A percentile compares a stretch with the other conserved stretches of the same genome.
phyloP scores from a whole-genome alignment of 2,113 vertebrate genomes.

The Falco punctatus region DNA sequence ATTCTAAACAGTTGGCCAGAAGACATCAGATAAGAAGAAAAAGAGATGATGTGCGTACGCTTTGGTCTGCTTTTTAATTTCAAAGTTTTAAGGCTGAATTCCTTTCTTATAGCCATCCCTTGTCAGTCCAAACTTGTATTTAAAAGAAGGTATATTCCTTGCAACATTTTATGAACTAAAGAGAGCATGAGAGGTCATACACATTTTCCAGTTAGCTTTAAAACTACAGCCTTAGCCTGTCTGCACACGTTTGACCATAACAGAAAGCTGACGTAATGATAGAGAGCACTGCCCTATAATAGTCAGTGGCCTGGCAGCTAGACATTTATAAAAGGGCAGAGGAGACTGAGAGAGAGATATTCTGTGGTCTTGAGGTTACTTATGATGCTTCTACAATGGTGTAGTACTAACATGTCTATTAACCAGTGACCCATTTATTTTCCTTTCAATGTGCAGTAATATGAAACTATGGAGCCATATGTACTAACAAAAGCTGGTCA shows the following conservation, averaged over 20 bases:
- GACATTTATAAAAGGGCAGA: neutral
- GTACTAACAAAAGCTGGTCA: neutral
- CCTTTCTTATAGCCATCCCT: neutral
- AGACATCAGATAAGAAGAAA: neutral
- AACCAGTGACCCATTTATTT: neutral
- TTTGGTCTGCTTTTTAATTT: neutral
- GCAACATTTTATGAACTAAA: neutral
- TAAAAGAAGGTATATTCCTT: neutral
- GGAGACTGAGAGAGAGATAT: neutral
- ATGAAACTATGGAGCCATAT: neutral
- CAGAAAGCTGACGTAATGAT: neutral
- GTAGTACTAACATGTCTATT: neutral
- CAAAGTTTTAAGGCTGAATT: neutral
- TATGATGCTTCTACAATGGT: too few species aligned
- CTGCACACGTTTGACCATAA: neutral
- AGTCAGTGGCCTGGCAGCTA: neutral
- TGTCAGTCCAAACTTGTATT: neutral
- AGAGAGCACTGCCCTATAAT: neutral
- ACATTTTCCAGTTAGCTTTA: neutral
- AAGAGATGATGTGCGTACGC: neutral
- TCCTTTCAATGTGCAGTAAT: neutral
- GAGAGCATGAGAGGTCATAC: neutral
- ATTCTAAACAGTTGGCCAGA: neutral
- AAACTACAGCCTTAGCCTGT: neutral
- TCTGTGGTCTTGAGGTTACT: neutral